Percentiles rank a stretch among this genome's conserved stretches.
These are phyloP conservation scores for Sthenelais limicola DNA, from an alignment of 2,888 invertebrate genomes.

Conservation along the genomic window DNA sequence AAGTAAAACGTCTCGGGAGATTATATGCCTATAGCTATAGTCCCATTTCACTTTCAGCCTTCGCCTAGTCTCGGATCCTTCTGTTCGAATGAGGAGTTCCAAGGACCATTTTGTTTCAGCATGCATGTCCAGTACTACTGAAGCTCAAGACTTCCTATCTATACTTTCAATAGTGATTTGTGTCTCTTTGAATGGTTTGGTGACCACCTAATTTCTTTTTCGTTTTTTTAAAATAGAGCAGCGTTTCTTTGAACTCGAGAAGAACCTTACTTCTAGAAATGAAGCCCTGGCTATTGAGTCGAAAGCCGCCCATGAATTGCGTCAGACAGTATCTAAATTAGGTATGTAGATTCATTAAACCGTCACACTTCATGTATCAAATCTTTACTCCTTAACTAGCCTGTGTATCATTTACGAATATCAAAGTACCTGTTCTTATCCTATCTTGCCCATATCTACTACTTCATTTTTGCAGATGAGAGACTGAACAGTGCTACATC, in stretches of 20 bases:
- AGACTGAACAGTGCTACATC: no score
- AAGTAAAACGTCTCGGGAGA: no score
- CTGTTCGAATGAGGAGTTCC: no score
- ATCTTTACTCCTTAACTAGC: neutral
- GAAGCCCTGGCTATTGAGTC: conserved; percentile 10
- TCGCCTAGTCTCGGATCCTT: no score
- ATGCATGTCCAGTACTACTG: no score
- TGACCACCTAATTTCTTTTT: neutral
- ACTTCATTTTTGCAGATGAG: neutral
- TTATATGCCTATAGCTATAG: no score
- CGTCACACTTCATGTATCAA: neutral
- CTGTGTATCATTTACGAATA: neutral
- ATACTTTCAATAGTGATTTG: neutral
- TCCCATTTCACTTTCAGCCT: no score
- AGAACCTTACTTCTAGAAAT: neutral
- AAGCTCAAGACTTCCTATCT: no score
- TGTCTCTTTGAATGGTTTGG: neutral
- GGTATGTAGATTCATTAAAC: neutral
- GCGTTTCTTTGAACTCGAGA: conserved; percentile 25
- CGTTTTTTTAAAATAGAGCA: conserved; percentile 26
- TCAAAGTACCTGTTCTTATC: neutral
- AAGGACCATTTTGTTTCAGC: no score
- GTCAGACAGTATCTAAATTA: neutral
- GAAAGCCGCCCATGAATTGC: neutral
- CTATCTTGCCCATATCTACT: neutral